Conservation (phyloP, 2,888 invertebrate species). For the Agelastica alni region DNA sequence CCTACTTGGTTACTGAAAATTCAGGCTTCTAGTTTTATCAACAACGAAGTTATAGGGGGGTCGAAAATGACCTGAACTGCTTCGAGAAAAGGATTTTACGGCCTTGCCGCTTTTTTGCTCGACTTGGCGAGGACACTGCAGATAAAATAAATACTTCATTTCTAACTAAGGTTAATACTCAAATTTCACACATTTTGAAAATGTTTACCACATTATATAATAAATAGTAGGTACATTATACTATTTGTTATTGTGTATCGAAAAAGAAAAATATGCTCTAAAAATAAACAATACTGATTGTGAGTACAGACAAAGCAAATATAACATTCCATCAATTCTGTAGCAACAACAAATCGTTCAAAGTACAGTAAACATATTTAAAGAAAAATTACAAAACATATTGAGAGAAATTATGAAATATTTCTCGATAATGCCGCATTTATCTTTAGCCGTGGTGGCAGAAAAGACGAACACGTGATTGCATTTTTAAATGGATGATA, state of each 20-base stretch:
- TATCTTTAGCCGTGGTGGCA: slow-evolving; percentile 5
- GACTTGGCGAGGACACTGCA: background rate
- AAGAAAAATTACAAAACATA: slow-evolving; percentile 18
- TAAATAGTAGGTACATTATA: background rate
- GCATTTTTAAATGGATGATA: slow-evolving; percentile 1
- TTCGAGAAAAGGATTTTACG: too few species aligned
- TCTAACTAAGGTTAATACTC: too few species aligned
- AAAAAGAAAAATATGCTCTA: background rate
- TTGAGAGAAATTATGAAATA: slow-evolving; percentile 18
- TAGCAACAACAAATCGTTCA: slow-evolving; percentile 25
- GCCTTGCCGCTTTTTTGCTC: too few species aligned
- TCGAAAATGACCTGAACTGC: too few species aligned
- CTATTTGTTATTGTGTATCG: background rate
- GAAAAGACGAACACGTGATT: slow-evolving; percentile 10
- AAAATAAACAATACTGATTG: slow-evolving; percentile 5
- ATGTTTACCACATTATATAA: background rate
- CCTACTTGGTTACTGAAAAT: too few species aligned
- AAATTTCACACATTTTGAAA: background rate
- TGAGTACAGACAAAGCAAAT: slow-evolving; percentile 20
- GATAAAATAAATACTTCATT: background rate
- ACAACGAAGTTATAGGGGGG: too few species aligned
- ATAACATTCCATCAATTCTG: slow-evolving; percentile 14
- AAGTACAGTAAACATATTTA: slow-evolving; percentile 25
- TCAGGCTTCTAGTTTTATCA: too few species aligned
- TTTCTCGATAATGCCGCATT: slow-evolving; percentile 4